Conservation (phyloP, 2,888 invertebrate genomes). For the Calameuta pallipes region DNA sequence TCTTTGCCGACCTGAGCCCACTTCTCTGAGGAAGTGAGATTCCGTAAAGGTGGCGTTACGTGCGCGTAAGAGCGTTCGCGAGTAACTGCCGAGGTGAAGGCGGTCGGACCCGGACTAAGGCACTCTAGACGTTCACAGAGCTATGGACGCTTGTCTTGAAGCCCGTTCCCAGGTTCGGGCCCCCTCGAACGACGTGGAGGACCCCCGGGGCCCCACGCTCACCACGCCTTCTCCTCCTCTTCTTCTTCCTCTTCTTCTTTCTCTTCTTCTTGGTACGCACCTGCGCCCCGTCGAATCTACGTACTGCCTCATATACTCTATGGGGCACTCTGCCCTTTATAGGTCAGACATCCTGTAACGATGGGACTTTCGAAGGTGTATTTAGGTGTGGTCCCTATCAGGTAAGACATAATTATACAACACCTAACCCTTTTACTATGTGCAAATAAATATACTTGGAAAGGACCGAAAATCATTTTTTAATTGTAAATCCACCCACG, state of each 20-base stretch:
- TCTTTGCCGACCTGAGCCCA: background rate
- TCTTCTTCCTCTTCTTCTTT: constrained; percentile 21
- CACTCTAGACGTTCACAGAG: background rate
- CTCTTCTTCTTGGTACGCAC: constrained; percentile 33
- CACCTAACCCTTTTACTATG: background rate
- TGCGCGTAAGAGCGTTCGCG: background rate
- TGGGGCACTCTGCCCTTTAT: constrained; percentile 29
- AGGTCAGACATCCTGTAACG: constrained; percentile 31
- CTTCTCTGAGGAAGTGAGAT: background rate
- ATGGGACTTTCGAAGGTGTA: background rate
- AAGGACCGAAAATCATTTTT: background rate
- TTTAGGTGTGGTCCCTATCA: background rate
- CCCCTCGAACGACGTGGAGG: background rate
- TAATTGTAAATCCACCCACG: background rate
- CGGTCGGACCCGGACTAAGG: constrained; percentile 61
- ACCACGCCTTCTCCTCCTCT: constrained; percentile 9
- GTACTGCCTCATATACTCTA: background rate
- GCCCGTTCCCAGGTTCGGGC: constrained; percentile 5
- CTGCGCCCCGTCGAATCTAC: constrained; percentile 17
- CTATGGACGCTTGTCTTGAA: background rate
- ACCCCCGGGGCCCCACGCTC: background rate
- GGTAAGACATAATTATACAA: background rate
- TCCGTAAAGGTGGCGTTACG: background rate
- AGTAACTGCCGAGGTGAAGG: constrained; percentile 37
- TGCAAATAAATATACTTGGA: background rate